A percentile compares a stretch with the other conserved stretches of the same genome.
Evolutionary conservation across 23 tunicate genomes (phyloP).

Genomic region (Ciona savignyi): DNA sequence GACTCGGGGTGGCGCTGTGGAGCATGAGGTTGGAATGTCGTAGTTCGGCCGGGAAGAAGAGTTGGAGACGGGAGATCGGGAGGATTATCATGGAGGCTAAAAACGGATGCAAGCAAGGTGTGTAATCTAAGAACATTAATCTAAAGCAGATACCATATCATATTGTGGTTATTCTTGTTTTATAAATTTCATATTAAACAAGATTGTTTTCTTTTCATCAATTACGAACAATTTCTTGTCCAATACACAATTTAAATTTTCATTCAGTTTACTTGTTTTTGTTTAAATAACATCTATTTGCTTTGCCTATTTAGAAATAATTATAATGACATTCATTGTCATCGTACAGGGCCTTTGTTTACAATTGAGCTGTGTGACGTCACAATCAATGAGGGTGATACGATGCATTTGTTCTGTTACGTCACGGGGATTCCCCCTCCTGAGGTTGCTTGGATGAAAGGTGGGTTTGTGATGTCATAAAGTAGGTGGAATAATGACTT

Average conservation of each 20-base stretch:
- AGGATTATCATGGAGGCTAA: neutral
- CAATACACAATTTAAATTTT: no score
- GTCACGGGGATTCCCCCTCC: conserved; percentile 13
- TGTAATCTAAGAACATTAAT: no score
- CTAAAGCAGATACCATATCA: no score
- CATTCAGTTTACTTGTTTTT: no score
- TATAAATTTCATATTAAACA: no score
- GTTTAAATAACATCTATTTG: no score
- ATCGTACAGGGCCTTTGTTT: conserved; percentile 5
- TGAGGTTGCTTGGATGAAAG: conserved; percentile 22
- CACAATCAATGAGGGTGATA: conserved; percentile 3
- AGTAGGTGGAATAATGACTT: neutral
- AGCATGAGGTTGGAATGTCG: neutral
- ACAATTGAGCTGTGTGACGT: conserved; percentile 12
- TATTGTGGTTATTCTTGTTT: no score
- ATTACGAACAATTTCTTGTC: neutral
- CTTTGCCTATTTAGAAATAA: no score
- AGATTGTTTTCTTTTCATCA: neutral
- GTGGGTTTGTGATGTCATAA: conserved; percentile 7
- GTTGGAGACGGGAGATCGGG: conserved; percentile 5
- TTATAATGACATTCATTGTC: no score
- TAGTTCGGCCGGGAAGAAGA: neutral
- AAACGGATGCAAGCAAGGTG: neutral
- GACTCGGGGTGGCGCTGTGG: conserved; percentile 14
- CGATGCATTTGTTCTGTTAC: conserved; percentile 16